phyloP scores from a whole-genome alignment of 2,797 vertebrate genomes.

The Odontamblyopus rebecca region DNA sequence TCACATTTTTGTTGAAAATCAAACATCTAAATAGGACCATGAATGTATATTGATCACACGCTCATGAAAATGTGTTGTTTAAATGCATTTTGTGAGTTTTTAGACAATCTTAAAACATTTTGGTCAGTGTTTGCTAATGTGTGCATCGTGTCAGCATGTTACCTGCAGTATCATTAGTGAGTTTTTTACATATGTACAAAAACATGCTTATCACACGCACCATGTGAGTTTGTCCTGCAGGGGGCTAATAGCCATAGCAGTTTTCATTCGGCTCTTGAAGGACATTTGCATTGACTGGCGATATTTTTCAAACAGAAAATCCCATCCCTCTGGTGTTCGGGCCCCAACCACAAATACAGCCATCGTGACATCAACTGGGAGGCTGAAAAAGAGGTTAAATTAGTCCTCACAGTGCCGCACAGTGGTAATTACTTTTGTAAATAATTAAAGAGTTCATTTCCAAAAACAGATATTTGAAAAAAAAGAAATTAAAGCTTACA shows the following conservation, averaged over 20 bases:
- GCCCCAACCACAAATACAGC: slow-evolving; percentile 85
- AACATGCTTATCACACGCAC: slow-evolving; percentile 64
- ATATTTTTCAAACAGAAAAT: slow-evolving; percentile 88
- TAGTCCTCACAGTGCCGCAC: neutral
- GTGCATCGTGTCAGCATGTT: no score
- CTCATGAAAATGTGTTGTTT: no score
- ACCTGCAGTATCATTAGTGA: no score
- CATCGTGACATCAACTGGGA: slow-evolving; percentile 83
- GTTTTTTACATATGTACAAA: neutral
- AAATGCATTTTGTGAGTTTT: no score
- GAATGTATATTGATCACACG: no score
- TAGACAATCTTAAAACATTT: no score
- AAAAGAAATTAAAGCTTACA: no score
- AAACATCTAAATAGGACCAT: no score
- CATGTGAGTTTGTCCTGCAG: slow-evolving; percentile 83
- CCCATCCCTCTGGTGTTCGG: slow-evolving; percentile 84
- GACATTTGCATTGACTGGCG: slow-evolving; percentile 74
- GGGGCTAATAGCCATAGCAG: slow-evolving; percentile 75
- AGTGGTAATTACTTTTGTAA: neutral
- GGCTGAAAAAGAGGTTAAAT: slow-evolving; percentile 59
- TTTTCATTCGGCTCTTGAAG: slow-evolving; percentile 78
- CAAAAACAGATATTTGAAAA: no score
- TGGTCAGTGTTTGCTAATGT: no score
- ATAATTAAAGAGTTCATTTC: no score
- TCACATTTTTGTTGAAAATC: no score